phyloP scores from a whole-genome alignment of 2,888 invertebrate genomes.

The Thelaira solivaga region DNA sequence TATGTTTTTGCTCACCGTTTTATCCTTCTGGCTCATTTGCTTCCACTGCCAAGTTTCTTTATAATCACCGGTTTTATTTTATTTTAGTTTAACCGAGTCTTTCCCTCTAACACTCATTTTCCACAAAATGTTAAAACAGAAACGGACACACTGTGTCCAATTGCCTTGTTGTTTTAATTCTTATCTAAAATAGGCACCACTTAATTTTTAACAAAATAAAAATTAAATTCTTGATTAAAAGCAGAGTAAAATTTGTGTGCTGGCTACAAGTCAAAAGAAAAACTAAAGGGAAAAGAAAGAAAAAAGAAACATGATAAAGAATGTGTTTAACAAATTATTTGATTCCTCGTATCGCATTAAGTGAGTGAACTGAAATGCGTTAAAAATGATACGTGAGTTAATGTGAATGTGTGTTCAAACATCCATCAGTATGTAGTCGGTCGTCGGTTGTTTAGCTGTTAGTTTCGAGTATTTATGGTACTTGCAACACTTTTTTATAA shows the following conservation, averaged over 20 bases:
- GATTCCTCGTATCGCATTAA: slow-evolving; percentile 43
- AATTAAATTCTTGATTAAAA: slow-evolving; percentile 40
- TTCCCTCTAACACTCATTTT: neutral
- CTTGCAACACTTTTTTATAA: slow-evolving; percentile 15
- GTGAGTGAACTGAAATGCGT: slow-evolving; percentile 34
- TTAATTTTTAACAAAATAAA: slow-evolving; percentile 58
- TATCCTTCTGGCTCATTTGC: slow-evolving; percentile 7
- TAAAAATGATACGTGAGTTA: slow-evolving; percentile 21
- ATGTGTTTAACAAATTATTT: slow-evolving; percentile 62
- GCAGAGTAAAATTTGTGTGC: slow-evolving; percentile 12
- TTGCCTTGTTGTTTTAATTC: neutral
- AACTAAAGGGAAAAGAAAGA: neutral
- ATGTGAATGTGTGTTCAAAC: slow-evolving; percentile 7
- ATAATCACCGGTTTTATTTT: slow-evolving; percentile 1
- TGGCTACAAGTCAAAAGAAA: neutral
- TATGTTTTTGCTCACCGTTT: neutral
- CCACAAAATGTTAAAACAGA: neutral
- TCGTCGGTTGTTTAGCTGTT: neutral
- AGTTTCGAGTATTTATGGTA: slow-evolving; percentile 31
- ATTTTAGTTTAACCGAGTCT: neutral
- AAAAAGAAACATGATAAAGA: slow-evolving; percentile 52
- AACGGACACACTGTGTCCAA: no score
- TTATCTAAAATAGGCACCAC: slow-evolving; percentile 52
- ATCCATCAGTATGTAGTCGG: no score
- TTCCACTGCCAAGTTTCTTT: neutral